phyloP scores from a whole-genome alignment of 2,797 vertebrate species.

The Parauchenoglanis punctatus region DNA sequence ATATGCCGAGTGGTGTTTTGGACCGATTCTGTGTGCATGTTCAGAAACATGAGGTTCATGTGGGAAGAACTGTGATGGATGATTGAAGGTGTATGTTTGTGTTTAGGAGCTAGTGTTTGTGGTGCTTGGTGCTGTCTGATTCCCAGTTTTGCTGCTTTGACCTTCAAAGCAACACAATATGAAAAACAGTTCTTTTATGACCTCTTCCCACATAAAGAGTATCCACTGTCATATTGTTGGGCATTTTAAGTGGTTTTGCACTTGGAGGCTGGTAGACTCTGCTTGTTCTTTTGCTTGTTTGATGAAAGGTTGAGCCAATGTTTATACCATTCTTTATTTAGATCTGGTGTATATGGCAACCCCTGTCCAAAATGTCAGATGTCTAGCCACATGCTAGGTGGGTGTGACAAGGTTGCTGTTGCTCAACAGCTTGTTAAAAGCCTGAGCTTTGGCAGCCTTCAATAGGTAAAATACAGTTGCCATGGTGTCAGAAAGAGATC shows the following conservation, averaged over 20 bases:
- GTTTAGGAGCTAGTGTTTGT: conserved; percentile 1
- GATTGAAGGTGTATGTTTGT: conserved; percentile 10
- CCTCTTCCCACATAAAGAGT: conserved; percentile 16
- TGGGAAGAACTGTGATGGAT: conserved; percentile 1
- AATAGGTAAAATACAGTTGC: conserved; percentile 69
- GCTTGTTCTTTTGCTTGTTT: conserved; percentile 24
- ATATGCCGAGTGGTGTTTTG: background rate
- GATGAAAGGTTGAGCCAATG: background rate
- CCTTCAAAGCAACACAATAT: background rate
- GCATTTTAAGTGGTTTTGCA: conserved; percentile 27
- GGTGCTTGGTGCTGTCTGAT: background rate
- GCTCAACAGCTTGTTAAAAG: conserved; percentile 63
- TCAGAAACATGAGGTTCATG: conserved; percentile 3
- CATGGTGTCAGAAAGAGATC: conserved; percentile 69
- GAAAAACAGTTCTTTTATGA: conserved; percentile 14
- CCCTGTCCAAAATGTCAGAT: conserved; percentile 60
- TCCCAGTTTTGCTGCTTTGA: background rate
- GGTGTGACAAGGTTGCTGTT: conserved; percentile 57
- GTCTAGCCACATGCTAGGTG: conserved; percentile 61
- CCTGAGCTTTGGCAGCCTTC: conserved; percentile 64
- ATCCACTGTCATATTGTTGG: background rate
- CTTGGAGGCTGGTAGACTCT: conserved; percentile 10
- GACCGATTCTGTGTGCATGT: background rate
- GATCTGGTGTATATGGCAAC: conserved; percentile 62
- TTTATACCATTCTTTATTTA: conserved; percentile 30